Evolutionary conservation across 1,140 invertebrate genomes (phyloP), one percentile per base, ranked within the genome.

Genomic region (Caenorhabditis inopinata): DNA sequence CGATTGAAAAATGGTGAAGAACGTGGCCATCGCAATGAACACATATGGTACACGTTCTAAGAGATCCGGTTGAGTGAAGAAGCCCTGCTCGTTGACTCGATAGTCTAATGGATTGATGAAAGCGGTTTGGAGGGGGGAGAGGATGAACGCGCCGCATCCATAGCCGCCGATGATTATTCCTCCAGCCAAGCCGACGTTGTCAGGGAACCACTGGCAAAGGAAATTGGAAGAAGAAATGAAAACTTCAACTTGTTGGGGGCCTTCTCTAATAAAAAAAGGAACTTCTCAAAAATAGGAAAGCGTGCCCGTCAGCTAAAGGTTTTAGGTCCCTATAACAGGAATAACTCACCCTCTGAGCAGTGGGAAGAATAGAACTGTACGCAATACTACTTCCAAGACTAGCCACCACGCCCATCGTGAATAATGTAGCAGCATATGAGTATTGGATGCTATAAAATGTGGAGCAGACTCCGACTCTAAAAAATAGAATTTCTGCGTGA

Each of bases 41-140:
- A 83, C 79, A 32, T 82, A 47, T 7, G 82, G 82, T 3, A 82
- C 82, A 11, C 79, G 16, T 68, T 83, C 82, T 29, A 83, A 42
- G 16, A 83, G 82, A 68, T 83, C 82, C 14, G 68, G n/a, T 77
- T 83, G 80, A 29, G 82, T 83, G 51, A 83, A 83, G 29, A 49
- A 82, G 29, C 82, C 82, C 45, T 83, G 82, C 16, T 51, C 74
- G 25, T 83, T 83, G 23, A 75, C 47, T 14, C 74, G 35, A 48
- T 82, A 83, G 35, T 83, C 68, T 12, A 62, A 27, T 9, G 82
- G 82, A 75, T 83, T 83, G 42, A 83, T 82, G 42, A 49, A 83
- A 21, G 62, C 53, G 25, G 82, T 83, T 74, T 83, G 79, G 14
- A 83, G 47, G 0, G 79, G 81, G 0, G 81, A 74, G 4, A 82